Conservation (phyloP, 2,888 invertebrate genomes). For the Pseudoips prasinana region DNA sequence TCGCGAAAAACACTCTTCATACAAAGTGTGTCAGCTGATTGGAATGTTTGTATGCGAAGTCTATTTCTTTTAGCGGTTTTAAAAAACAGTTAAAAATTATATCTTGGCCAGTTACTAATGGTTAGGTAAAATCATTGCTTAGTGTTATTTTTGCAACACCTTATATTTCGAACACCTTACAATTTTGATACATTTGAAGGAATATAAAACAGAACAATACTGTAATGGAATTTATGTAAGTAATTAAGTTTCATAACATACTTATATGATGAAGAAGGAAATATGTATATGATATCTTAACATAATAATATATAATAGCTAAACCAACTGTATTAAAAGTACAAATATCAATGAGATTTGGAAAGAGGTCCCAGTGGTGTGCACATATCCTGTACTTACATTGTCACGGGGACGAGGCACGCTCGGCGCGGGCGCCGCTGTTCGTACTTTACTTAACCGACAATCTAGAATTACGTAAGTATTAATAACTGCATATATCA, state of each 20-base stretch:
- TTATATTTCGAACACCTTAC: conserved; percentile 19
- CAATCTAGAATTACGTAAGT: conserved; percentile 78
- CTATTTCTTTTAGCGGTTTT: too few relatives aligned
- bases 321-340: conserved; percentile 46
- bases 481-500: conserved; percentile 80
- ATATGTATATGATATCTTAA: conserved; percentile 49
- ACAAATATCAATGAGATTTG: conserved; percentile 61
- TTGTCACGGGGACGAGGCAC: conserved; percentile 70
- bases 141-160: too few relatives aligned
- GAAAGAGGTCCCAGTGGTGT: conserved; percentile 55
- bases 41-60: too few relatives aligned
- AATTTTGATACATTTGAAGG: conserved; percentile 34
- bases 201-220: conserved; percentile 34
- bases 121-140: too few relatives aligned
- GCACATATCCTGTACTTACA: conserved; percentile 70
- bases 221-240: conserved; percentile 31
- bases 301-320: conserved; percentile 37
- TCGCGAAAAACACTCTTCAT: too few relatives aligned
- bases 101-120: too few relatives aligned
- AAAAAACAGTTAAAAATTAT: too few relatives aligned
- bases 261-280: conserved; percentile 41
- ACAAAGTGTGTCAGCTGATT: too few relatives aligned
- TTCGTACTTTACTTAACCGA: conserved; percentile 43
- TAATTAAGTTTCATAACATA: conserved; percentile 23
- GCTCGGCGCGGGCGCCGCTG: conserved; percentile 17